These are phyloP conservation scores for Novumbra hubbsi DNA, from an alignment of 2,797 vertebrate species.

Conservation along the genomic window DNA sequence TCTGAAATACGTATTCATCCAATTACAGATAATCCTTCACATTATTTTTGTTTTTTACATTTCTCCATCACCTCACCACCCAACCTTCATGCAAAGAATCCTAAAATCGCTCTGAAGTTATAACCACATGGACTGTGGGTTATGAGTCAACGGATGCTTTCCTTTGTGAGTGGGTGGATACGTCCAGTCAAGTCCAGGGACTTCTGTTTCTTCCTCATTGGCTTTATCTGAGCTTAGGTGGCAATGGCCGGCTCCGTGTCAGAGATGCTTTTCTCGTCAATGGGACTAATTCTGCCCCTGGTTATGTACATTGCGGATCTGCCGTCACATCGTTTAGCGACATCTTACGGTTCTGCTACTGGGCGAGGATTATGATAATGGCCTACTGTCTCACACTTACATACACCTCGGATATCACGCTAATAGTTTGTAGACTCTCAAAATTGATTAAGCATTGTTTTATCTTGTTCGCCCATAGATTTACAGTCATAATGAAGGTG, in stretches of 20 bases:
- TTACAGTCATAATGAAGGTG: neutral
- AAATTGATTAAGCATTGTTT: neutral
- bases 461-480: neutral
- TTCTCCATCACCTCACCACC: no score
- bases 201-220: neutral
- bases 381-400: slow-evolving; percentile 36
- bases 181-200: no score
- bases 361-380: slow-evolving; percentile 33
- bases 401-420: slow-evolving; percentile 25
- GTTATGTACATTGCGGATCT: slow-evolving; percentile 43
- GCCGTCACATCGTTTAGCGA: slow-evolving; percentile 63
- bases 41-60: no score
- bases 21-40: no score
- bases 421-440: neutral
- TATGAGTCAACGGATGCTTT: no score
- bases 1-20: no score
- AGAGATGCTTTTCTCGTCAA: slow-evolving; percentile 44
- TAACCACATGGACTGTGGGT: no score
- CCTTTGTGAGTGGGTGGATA: no score
- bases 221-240: slow-evolving; percentile 33
- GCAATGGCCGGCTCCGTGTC: slow-evolving; percentile 41
- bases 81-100: no score
- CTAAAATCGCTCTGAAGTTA: no score
- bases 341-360: slow-evolving; percentile 58
- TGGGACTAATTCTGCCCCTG: slow-evolving; percentile 36